Evolutionary conservation across 2,888 invertebrate species (phyloP), one percentile per base, ranked within the genome.

Genomic region (Philopedon plagiatum): DNA sequence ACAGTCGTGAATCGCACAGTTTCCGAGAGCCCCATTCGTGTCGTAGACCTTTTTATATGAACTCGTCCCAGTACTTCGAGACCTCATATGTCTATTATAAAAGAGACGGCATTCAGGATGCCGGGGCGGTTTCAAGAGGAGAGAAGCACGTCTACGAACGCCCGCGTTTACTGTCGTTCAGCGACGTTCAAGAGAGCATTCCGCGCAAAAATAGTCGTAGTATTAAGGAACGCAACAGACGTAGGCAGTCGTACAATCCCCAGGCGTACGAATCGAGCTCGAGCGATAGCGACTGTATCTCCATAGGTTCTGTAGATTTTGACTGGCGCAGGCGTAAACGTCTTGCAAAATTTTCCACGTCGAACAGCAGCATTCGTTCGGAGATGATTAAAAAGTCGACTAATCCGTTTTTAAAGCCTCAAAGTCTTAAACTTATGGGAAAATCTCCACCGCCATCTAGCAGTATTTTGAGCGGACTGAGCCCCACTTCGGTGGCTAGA

Each of bases 221-320:
- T 51, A 85, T 89, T 39, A 85, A 87, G 60, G 89, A 89, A 61
- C 85, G 89, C 44, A 89, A 89, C 44, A 81, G 86, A 9, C 81
- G 87, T 4, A 83, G 89, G 9, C 86, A 89, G 75, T 89, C 89
- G 75, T 90, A 90, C 78, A 89, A 90, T 83, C 89, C 89, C 21
- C 87, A 87, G 78, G 87, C 87, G 5, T 87, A 87, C 76, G 87
- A 87, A 23, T 87, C 88, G 65, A 87, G 88, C 71, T 88, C 89
- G 39, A 87, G 87, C 68, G 86, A 85, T 19, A 87, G 86, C 74
- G 89, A 88, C 75, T 87, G 86, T 66, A 81, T 84, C 54, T 85
- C 85, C 70, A 76, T 84, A 8, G 85, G 86, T 11, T 86, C 86
- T 8, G 85, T 84, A 0, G 86, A 86, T 79, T 81, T 85, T 49